phyloP scores from a whole-genome alignment of 2,888 invertebrate species.

The Orgyia antiqua region DNA sequence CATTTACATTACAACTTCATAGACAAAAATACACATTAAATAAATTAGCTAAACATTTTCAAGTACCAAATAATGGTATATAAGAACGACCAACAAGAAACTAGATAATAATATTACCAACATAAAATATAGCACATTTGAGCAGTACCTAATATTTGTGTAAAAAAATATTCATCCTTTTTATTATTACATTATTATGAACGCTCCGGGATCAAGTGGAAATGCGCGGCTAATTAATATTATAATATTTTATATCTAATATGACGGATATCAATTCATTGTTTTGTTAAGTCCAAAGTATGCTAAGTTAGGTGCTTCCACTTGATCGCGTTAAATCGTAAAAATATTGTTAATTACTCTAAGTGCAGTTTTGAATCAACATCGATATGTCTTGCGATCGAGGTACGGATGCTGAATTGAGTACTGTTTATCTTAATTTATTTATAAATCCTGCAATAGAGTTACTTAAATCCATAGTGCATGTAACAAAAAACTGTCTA shows the following conservation, averaged over 20 bases:
- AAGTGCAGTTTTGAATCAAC: constrained; percentile 29
- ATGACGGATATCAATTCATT: constrained; percentile 31
- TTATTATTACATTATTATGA: constrained; percentile 23
- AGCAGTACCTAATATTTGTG: constrained; percentile 69
- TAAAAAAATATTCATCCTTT: constrained; percentile 68
- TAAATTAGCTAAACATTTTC: constrained; percentile 44
- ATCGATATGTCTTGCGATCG: constrained; percentile 55
- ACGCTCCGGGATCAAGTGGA: constrained; percentile 38
- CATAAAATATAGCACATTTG: constrained; percentile 69
- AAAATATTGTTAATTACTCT: constrained; percentile 38
- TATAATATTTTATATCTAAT: constrained; percentile 8
- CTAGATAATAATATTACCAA: constrained; percentile 68
- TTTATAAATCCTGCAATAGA: constrained; percentile 37
- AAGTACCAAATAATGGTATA: constrained; percentile 52
- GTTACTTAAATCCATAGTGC: constrained; percentile 31
- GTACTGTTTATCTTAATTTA: constrained; percentile 37
- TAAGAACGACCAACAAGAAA: constrained; percentile 62
- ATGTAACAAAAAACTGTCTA: constrained; percentile 42
- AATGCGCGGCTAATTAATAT: constrained; percentile 11
- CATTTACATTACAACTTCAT: constrained; percentile 39
- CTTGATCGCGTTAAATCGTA: constrained; percentile 34
- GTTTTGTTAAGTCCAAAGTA: constrained; percentile 24
- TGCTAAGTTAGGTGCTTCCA: constrained; percentile 15
- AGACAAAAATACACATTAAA: constrained; percentile 46
- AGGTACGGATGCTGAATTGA: constrained; percentile 49